Percentiles rank a stretch among this genome's conserved stretches.
Conservation (phyloP, 1,140 invertebrate species). For the Drosophila melanica region DNA sequence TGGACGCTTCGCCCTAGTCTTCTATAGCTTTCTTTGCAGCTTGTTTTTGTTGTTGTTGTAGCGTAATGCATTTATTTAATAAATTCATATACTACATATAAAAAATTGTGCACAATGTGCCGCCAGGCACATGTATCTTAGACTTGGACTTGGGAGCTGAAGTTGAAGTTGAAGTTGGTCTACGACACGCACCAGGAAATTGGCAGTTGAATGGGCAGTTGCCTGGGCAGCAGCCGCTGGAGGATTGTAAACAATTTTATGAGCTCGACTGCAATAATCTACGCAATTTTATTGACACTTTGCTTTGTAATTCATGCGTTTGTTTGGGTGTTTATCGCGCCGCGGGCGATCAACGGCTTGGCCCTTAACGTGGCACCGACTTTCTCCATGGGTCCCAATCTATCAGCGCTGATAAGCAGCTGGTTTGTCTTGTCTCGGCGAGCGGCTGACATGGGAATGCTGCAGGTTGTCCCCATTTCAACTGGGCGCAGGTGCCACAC, state of each 20-base stretch:
- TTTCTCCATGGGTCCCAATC: slow-evolving; percentile 44
- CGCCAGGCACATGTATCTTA: slow-evolving; percentile 29
- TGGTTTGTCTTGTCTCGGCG: slow-evolving; percentile 36
- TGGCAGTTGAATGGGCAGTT: slow-evolving; percentile 66
- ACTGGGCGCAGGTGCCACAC: slow-evolving; percentile 49
- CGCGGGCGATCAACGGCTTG: slow-evolving; percentile 53
- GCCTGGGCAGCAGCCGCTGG: slow-evolving; percentile 6
- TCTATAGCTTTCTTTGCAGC: slow-evolving; percentile 15
- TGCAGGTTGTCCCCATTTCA: slow-evolving; percentile 49
- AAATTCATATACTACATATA: slow-evolving; percentile 64
- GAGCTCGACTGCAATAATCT: slow-evolving; percentile 78
- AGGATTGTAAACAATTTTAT: slow-evolving; percentile 80
- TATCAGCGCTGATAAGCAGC: slow-evolving; percentile 51
- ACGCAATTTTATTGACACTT: slow-evolving; percentile 82
- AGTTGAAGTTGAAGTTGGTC: slow-evolving; percentile 16
- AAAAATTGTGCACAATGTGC: slow-evolving; percentile 57
- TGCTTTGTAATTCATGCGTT: slow-evolving; percentile 67
- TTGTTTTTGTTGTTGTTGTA: slow-evolving; percentile 49
- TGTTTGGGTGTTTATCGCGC: slow-evolving; percentile 49
- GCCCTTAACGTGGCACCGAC: slow-evolving; percentile 26
- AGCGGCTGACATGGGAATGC: slow-evolving; percentile 59
- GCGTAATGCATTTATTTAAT: slow-evolving; percentile 82
- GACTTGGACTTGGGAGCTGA: neutral
- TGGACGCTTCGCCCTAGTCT: neutral
- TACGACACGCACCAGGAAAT: slow-evolving; percentile 70